Evolutionary conservation across 2,888 invertebrate genomes (phyloP).

Genomic region (Melieria crassipennis): DNA sequence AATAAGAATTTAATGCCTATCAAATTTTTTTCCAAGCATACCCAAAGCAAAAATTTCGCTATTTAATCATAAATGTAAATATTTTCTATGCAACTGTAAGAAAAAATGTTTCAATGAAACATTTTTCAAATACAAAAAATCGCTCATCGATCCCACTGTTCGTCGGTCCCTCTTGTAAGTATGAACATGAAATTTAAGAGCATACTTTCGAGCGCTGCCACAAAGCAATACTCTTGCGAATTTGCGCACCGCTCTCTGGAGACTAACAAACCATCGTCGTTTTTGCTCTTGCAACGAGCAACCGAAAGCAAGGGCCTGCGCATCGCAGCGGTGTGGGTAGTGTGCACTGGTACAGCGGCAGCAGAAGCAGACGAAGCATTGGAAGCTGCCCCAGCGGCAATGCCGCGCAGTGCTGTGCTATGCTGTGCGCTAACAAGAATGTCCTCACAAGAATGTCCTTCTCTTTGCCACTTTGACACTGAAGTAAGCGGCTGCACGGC

Average conservation of each 20-base stretch:
- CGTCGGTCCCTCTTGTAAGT: not conserved
- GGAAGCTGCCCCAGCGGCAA: not conserved
- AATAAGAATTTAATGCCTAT: too few species aligned
- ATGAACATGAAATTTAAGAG: constrained; percentile 21
- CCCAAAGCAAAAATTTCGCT: too few species aligned
- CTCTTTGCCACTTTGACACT: too few species aligned
- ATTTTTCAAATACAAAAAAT: not conserved
- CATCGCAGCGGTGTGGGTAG: not conserved
- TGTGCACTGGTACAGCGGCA: not conserved
- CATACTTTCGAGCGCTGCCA: not conserved
- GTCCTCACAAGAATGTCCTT: too few species aligned
- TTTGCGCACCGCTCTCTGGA: constrained; percentile 2
- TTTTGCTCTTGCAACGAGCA: not conserved
- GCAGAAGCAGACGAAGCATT: not conserved
- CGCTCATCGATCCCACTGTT: not conserved
- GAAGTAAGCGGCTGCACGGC: not conserved
- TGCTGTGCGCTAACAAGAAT: constrained; percentile 15
- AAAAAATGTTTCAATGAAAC: too few species aligned
- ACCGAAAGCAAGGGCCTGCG: too few species aligned
- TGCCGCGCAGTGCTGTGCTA: not conserved
- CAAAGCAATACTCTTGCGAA: constrained; percentile 17
- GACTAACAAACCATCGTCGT: not conserved
- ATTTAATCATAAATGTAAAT: too few species aligned
- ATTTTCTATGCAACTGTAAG: too few species aligned
- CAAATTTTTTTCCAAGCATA: too few species aligned